Evolutionary conservation across 2,113 vertebrate species (phyloP), one percentile per base, ranked within the genome.

Genomic region (Clupea harengus): DNA sequence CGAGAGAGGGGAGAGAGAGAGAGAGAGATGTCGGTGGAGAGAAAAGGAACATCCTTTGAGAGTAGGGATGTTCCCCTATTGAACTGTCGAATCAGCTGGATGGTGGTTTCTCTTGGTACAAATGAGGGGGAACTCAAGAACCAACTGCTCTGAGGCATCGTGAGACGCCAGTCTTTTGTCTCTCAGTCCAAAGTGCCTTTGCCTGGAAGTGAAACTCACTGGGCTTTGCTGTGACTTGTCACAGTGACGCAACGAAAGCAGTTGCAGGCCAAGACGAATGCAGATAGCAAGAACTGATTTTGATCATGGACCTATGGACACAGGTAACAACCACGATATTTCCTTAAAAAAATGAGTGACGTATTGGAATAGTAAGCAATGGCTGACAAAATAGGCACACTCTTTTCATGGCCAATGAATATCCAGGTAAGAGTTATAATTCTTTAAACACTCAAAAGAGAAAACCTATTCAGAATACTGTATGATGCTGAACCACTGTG

Each of bases 131-230:
- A 10, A 64, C 54, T 64, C 57, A 28, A 28, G 64, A 28, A 28
- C 64, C 3, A 25, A 25, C 7, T 25, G n/a, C 60, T 64, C n/a
- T n/a, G 60, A 64, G 22, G 7, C 64, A 67, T 28, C 39, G 32
- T 80, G 18, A 83, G 49, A 81, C 25, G 45, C n/a, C 50, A 84
- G 84, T 85, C 25, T 50, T 67, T 82, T 45, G 72, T 85, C 75
- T 86, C 25, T 67, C 47, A 84, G 84, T 86, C 88, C 85, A 89
- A 88, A 89, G 89, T 75, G 87, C 81, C 86, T 82, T 81, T 85
- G 49, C 75, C 72, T 92, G 92, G 94, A 94, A 94, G 92, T 93
- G 92, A 95, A 94, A 93, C 89, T 89, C 82, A 83, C 22, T 20
- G n/a, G 84, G 78, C 83, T 84, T 80, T 57, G 45, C 7, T 49